Base-by-base conservation (phyloP, 2,113 vertebrate species). In the Takifugu bimaculatus region DNA sequence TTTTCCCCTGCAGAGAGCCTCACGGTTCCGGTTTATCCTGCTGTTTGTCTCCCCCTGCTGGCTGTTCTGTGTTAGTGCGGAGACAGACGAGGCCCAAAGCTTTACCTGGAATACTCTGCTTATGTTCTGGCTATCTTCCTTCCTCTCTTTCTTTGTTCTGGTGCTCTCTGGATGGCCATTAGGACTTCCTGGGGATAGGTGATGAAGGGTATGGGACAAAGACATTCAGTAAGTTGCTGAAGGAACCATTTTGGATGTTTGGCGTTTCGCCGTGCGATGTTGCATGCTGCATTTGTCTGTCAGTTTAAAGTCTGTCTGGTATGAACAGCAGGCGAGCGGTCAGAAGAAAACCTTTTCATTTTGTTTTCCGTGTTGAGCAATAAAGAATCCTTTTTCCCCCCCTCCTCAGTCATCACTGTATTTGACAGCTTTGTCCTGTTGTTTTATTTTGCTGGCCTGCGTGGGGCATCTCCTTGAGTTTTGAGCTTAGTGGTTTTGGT, bases 191-290 rank as follows among this genome's bases (percentile, higher is more conserved):
- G 90, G 95, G 95, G 90, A 91, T 97, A 94, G 93, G 94, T 94
- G 96, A 99, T 93, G 96, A 98, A 93, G 95, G 95, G 93, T 99
- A 96, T 95, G 95, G 95, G 92, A 96, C 96, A 93, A 98, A 98
- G 92, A 94, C 93, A 85, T 94, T 95, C 93, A 98, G 96, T 99
- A 98, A 99, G 96, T 99, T 91, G 88, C 68, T 93, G 39, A 87
- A 92, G 92, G 91, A 95, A 93, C 93, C 91, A 88, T 91, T 92
- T 90, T 91, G 89, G 50, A 14, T 52, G 52, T 54, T 48, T 52
- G 43, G 53, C 35, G 29, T 50, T 50, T 15, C n/a, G 4, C 0
- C 25, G 28, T n/a, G 47, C 14, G 13, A 13, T n/a, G 9, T 42
- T 57, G 79, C 79, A 84, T 81, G 74, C 65, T 74, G 63, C 29